phyloP scores from a whole-genome alignment of 2,113 vertebrate species.

The Menura novaehollandiae region DNA sequence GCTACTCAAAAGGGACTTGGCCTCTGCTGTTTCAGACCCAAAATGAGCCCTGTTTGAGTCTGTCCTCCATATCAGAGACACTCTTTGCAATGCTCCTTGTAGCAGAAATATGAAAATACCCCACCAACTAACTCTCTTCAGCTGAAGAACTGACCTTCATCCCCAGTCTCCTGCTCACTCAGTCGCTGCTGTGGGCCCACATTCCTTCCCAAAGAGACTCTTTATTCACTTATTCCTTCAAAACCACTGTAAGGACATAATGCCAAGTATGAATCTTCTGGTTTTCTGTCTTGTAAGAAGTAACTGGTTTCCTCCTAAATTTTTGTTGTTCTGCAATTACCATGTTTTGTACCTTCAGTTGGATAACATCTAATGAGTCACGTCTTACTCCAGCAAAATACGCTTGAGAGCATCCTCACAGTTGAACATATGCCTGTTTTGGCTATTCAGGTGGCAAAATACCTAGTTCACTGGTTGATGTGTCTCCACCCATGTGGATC shows the following conservation, averaged over 20 bases:
- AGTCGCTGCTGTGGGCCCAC: rapidly evolving
- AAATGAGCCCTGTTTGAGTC: neutral
- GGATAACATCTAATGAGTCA: neutral
- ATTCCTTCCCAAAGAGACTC: neutral
- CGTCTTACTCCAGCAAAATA: neutral
- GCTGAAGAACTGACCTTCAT: neutral
- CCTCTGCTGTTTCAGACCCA: neutral
- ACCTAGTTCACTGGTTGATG: neutral
- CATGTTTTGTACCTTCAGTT: neutral
- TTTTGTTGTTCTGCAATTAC: neutral
- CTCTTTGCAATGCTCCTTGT: neutral
- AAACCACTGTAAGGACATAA: neutral
- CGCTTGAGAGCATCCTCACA: neutral
- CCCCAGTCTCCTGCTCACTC: neutral
- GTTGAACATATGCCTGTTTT: neutral
- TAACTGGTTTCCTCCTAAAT: neutral
- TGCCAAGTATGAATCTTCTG: neutral
- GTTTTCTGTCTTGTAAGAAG: neutral
- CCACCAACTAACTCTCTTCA: neutral
- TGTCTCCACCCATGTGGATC: neutral
- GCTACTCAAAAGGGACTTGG: rapidly evolving
- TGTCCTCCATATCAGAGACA: neutral
- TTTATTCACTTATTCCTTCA: neutral
- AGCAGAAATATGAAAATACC: neutral
- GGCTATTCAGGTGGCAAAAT: neutral